Evolutionary conservation across 2,113 vertebrate species (phyloP), one percentile per base, ranked within the genome.

Genomic region (Gambusia holbrooki): DNA sequence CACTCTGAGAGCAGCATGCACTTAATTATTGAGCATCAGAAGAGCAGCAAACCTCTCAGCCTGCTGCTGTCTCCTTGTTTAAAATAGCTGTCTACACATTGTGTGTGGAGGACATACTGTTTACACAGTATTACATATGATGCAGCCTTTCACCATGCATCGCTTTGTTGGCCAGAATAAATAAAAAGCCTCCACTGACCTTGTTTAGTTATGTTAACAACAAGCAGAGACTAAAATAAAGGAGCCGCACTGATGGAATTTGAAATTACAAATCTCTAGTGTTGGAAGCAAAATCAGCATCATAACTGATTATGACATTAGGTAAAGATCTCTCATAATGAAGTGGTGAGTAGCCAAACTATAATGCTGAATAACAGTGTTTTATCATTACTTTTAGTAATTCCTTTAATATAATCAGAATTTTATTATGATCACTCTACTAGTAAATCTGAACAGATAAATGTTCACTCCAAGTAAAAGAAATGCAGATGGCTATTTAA

Each of bases 1-100:
- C 81, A 58, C 86, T 88, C 88, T 87, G 80, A 61, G 68, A 87
- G 84, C 81, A 68, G 82, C 74, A 72, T 11, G 51, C 82, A 72
- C 77, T 94, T 84, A 93, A 93, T 94, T 92, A 93, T 94, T 94
- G 86, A 94, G 87, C 87, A 89, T 66, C 83, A 73, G 73, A 78
- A 86, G 87, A 83, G 82, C 73, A 61, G 81, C 81, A 48, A 79
- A 70, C 85, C 89, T 86, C 84, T 81, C 66, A 76, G 77, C 40
- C 82, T 70, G 65, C 75, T 77, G 66, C 83, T 69, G 81, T 87
- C 73, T 88, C 78, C 30, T 48, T 83, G 78, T 88, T 90, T 79
- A 84, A 89, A 86, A 87, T 76, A 87, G 87, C 77, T 73, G 32
- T 30, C 27, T 17, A 70, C 73, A 73, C 64, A 73, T 45, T 45